Conservation (phyloP, 1,140 invertebrate genomes). For the Ditylenchus dipsaci region DNA sequence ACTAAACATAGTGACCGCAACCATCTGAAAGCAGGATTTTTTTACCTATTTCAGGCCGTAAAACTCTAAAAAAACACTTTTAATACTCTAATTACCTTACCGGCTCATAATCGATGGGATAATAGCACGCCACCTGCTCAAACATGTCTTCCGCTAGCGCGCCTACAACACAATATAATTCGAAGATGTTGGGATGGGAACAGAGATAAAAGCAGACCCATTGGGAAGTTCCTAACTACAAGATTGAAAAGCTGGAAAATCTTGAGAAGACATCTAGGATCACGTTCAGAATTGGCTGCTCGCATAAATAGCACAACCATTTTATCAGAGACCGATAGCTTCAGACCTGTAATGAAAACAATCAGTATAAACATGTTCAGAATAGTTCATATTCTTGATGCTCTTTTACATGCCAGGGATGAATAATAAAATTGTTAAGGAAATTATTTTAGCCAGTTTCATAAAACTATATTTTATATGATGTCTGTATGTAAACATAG, state of each 20-base stretch:
- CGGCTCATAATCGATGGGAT: conserved; percentile 45
- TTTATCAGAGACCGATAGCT: conserved; percentile 1
- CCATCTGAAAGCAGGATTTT: too few relatives aligned
- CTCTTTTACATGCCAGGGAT: too few relatives aligned
- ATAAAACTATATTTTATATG: too few relatives aligned
- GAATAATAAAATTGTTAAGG: too few relatives aligned
- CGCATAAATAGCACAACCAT: conserved; percentile 23
- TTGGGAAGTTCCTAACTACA: conserved; percentile 15
- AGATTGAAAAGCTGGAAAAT: conserved; percentile 29
- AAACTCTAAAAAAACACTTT: neutral
- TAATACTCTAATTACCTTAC: conserved; percentile 16
- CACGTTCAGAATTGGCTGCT: conserved; percentile 41
- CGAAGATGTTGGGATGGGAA: neutral
- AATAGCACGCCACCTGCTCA: conserved; percentile 46
- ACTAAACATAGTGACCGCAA: neutral
- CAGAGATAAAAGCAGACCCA: conserved; percentile 7
- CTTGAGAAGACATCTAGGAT: conserved; percentile 37
- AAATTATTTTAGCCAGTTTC: too few relatives aligned
- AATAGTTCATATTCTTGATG: too few relatives aligned
- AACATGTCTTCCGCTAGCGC: conserved; percentile 41
- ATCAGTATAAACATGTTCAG: too few relatives aligned
- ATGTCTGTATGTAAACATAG: too few relatives aligned
- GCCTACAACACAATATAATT: conserved; percentile 16
- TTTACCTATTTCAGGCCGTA: neutral
- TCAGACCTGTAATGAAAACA: neutral